Conservation (phyloP, 2,888 invertebrate genomes). For the Drosophila pegasa region DNA sequence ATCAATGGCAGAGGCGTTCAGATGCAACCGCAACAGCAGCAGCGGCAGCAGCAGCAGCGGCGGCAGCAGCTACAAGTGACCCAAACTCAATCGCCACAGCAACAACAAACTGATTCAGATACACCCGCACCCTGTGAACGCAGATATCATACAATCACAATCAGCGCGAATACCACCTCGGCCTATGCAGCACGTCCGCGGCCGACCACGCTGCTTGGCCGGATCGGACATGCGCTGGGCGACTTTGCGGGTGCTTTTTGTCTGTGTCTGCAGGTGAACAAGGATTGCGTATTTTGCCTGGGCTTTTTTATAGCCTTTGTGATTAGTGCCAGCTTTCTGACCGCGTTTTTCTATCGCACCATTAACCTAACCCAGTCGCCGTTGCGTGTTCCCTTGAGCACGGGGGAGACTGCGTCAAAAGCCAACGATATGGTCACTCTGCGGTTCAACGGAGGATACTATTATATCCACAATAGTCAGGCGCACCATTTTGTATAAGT, state of each 20-base stretch:
- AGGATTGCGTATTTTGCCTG: constrained; percentile 82
- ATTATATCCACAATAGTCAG: constrained; percentile 57
- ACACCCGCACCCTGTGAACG: constrained; percentile 58
- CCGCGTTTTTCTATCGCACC: constrained; percentile 83
- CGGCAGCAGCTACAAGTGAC: neutral
- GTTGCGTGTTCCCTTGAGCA: constrained; percentile 17
- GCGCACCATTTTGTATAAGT: constrained; percentile 31
- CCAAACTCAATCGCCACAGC: neutral
- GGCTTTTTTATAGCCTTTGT: constrained; percentile 82
- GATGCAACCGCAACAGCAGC: neutral
- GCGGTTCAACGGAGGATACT: constrained; percentile 57
- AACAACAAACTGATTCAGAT: constrained; percentile 8
- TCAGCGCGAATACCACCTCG: constrained; percentile 59
- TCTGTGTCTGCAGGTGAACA: constrained; percentile 82
- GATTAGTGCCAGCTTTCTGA: constrained; percentile 82
- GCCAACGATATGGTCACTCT: constrained; percentile 32
- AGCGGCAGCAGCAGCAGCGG: neutral
- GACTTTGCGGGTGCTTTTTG: constrained; percentile 75
- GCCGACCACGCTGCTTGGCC: constrained; percentile 42
- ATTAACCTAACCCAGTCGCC: constrained; percentile 60
- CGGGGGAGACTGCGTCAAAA: neutral
- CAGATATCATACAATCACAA: constrained; percentile 69
- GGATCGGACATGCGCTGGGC: constrained; percentile 54
- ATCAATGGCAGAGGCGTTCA: neutral
- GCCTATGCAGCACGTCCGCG: constrained; percentile 28